These are phyloP conservation scores for Triplophysa yarkandensis DNA, from an alignment of 2,797 vertebrate genomes.

Conservation along the genomic window DNA sequence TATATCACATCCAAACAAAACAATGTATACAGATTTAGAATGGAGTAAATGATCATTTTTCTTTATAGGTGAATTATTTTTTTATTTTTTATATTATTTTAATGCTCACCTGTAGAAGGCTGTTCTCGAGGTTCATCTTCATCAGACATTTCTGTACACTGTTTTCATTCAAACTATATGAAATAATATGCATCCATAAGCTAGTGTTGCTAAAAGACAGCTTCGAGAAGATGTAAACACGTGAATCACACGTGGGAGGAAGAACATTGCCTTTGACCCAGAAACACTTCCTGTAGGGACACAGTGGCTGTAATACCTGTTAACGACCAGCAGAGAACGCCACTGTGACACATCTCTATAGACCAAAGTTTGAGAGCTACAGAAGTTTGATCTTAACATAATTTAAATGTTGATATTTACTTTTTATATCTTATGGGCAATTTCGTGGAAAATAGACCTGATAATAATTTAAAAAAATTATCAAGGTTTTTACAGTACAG, in stretches of 20 bases:
- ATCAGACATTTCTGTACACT: not conserved
- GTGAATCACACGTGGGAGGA: constrained; percentile 26
- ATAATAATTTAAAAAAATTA: too few species aligned
- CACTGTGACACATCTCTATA: not conserved
- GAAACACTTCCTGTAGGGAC: constrained; percentile 31
- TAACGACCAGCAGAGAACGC: not conserved
- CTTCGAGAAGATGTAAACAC: not conserved
- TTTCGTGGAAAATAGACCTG: too few species aligned
- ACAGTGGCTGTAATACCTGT: not conserved
- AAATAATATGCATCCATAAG: not conserved
- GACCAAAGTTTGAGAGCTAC: not conserved
- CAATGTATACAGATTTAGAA: too few species aligned
- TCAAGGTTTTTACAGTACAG: too few species aligned
- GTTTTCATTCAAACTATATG: not conserved
- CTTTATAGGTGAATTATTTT: too few species aligned
- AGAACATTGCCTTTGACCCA: constrained; percentile 22
- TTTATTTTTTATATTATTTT: too few species aligned
- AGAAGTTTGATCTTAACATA: too few species aligned
- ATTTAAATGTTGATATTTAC: too few species aligned
- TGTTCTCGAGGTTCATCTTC: not conserved
- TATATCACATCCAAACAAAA: too few species aligned
- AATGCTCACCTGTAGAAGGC: constrained; percentile 22
- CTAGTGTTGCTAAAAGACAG: too few species aligned
- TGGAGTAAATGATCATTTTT: too few species aligned
- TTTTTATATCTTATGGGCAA: too few species aligned